Conservation (phyloP, 2,888 invertebrate genomes). For the Aporophyla nigra region DNA sequence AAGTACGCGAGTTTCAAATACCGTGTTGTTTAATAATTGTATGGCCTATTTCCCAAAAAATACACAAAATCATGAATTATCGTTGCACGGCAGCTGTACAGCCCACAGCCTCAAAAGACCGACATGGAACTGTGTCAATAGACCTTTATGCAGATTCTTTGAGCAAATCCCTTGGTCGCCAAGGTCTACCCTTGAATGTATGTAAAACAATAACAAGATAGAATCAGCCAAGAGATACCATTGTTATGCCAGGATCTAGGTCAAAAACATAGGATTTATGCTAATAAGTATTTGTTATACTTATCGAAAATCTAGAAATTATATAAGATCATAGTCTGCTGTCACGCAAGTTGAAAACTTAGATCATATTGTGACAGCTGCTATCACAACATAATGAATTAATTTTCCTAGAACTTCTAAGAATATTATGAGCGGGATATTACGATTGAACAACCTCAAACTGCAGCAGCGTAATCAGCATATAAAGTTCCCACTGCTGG, state of each 20-base stretch:
- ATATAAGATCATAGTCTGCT: not conserved
- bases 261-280: conserved; percentile 54
- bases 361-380: too few species aligned
- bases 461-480: too few species aligned
- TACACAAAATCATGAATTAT: too few species aligned
- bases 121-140: not conserved
- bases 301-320: conserved; percentile 46
- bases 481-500: too few species aligned
- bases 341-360: conserved; percentile 9
- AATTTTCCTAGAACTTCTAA: too few species aligned
- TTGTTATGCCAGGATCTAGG: conserved; percentile 47
- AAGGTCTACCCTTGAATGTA: conserved; percentile 39
- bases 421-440: too few species aligned
- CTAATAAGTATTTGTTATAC: conserved; percentile 46
- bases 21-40: too few species aligned
- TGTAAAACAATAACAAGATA: conserved; percentile 43
- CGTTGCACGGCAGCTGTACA: not conserved
- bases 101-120: not conserved
- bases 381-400: too few species aligned
- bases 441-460: too few species aligned
- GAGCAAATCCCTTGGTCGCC: conserved; percentile 4
- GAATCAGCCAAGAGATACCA: conserved; percentile 37
- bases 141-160: conserved; percentile 1
- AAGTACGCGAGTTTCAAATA: too few species aligned
- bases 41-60: too few species aligned